phyloP scores from a whole-genome alignment of 1,140 invertebrate species.

The Drosophila mauritiana region DNA sequence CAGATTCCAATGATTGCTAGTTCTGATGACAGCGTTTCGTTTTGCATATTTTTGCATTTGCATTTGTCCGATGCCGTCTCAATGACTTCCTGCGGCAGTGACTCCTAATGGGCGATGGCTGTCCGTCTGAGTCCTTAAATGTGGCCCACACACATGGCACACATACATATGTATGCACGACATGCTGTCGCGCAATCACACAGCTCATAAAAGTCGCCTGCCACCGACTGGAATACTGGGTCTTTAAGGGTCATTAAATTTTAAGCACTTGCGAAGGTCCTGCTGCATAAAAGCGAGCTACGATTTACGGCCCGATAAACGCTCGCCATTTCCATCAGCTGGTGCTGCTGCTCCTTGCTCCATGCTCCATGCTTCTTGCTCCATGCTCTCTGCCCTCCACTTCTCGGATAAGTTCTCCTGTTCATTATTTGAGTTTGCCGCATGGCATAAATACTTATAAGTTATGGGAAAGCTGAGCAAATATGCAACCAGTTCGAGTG shows the following conservation, averaged over 20 bases:
- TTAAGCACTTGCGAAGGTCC: constrained; percentile 69
- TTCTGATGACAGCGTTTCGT: constrained; percentile 71
- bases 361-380: constrained; percentile 4
- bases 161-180: constrained; percentile 19
- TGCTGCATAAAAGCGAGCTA: constrained; percentile 61
- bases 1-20: constrained; percentile 66
- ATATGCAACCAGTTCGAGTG: constrained; percentile 69
- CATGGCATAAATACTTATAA: constrained; percentile 62
- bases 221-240: constrained; percentile 21
- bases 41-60: constrained; percentile 83
- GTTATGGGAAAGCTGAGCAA: constrained; percentile 59
- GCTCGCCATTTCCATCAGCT: constrained; percentile 68
- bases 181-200: constrained; percentile 67
- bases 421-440: constrained; percentile 54
- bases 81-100: constrained; percentile 58
- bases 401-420: constrained; percentile 28
- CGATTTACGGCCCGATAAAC: constrained; percentile 76
- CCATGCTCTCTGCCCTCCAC: constrained; percentile 1
- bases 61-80: constrained; percentile 61
- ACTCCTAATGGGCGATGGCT: constrained; percentile 4
- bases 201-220: constrained; percentile 79
- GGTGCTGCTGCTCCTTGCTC: constrained; percentile 31
- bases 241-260: constrained; percentile 79
- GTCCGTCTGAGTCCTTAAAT: constrained; percentile 29
- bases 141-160: constrained; percentile 12